phyloP scores from a whole-genome alignment of 2,113 vertebrate genomes.

The Marmota monax region DNA sequence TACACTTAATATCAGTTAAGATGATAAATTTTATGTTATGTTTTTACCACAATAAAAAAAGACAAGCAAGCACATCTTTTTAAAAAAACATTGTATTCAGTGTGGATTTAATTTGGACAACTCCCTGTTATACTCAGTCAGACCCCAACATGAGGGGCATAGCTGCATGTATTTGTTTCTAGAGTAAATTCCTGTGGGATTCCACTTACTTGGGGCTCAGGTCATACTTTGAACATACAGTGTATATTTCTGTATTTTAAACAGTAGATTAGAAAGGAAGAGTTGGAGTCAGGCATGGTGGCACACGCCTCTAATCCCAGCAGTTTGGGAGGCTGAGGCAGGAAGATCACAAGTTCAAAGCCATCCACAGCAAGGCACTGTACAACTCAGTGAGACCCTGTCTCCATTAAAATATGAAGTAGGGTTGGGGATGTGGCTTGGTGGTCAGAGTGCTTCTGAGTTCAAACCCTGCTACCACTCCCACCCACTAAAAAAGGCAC shows the following conservation, averaged over 20 bases:
- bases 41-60: not conserved
- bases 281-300: not conserved
- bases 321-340: no score
- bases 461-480: no score
- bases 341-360: no score
- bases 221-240: not conserved
- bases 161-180: not conserved
- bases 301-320: no score
- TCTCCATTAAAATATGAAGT: no score
- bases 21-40: not conserved
- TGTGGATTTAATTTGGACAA: conserved; percentile 1
- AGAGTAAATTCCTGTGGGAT: not conserved
- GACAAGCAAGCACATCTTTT: not conserved
- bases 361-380: no score
- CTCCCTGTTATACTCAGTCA: not conserved
- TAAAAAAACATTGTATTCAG: not conserved
- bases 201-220: not conserved
- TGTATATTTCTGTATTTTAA: not conserved
- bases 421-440: no score
- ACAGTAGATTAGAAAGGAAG: not conserved
- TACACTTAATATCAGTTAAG: not conserved
- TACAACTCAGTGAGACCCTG: no score
- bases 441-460: no score
- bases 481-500: no score
- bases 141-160: not conserved